phyloP scores from a whole-genome alignment of 1,140 invertebrate species.

The Sinella curviseta region DNA sequence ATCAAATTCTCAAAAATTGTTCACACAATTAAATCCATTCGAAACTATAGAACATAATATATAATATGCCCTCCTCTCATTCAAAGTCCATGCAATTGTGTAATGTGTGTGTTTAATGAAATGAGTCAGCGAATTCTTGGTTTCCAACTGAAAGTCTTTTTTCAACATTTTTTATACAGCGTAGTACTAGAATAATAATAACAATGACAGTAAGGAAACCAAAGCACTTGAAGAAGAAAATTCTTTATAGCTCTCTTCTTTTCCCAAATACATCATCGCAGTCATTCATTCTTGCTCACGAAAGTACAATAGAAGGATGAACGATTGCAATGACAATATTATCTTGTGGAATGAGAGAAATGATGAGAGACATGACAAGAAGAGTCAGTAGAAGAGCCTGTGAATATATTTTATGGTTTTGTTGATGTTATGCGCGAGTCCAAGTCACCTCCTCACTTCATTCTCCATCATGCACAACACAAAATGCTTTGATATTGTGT shows the following conservation, averaged over 20 bases:
- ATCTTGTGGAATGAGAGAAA: not conserved
- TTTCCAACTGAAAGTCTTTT: not conserved
- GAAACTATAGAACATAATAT: too few species aligned
- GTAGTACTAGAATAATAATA: not conserved
- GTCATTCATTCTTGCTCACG: constrained; percentile 8
- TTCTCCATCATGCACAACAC: not conserved
- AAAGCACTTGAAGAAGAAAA: not conserved
- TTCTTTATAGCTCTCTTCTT: not conserved
- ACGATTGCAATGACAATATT: not conserved
- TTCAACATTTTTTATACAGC: not conserved
- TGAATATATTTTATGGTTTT: not conserved
- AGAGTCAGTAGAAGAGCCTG: not conserved
- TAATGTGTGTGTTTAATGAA: not conserved
- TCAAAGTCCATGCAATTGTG: not conserved
- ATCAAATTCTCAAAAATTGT: not conserved
- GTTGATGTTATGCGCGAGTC: too few species aligned
- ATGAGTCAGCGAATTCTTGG: constrained; percentile 14
- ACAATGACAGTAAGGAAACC: not conserved
- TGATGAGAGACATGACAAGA: not conserved
- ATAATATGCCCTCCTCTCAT: too few species aligned
- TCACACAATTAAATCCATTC: constrained; percentile 14
- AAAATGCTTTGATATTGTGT: not conserved
- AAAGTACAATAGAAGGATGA: not conserved
- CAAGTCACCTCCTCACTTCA: not conserved
- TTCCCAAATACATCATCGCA: not conserved